A percentile compares a stretch with the other conserved stretches of the same genome.
Evolutionary conservation across 1,140 invertebrate species (phyloP).

Genomic region (Nomia melanderi): DNA sequence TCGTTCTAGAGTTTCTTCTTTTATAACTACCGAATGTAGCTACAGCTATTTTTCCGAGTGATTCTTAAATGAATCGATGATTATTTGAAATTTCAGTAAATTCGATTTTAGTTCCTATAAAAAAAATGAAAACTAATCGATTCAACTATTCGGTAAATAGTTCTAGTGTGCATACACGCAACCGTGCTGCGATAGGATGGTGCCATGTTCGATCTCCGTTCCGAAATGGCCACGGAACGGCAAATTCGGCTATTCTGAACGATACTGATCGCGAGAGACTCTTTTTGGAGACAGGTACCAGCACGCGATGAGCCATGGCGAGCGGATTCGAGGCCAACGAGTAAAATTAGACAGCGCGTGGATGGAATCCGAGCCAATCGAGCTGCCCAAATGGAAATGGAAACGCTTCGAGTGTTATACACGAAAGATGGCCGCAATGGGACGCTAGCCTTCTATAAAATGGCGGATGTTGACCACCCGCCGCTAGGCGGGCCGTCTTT

Average conservation of each 20-base stretch:
- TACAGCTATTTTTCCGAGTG: no score
- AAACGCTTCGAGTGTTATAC: slow-evolving; percentile 51
- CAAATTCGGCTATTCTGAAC: not conserved
- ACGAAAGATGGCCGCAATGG: slow-evolving; percentile 59
- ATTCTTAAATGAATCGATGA: no score
- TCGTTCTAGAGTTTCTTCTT: no score
- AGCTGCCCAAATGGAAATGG: slow-evolving; percentile 58
- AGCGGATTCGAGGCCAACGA: slow-evolving; percentile 55
- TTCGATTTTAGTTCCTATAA: no score
- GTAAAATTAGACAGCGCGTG: slow-evolving; percentile 62
- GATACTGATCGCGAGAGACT: not conserved
- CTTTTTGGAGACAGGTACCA: slow-evolving; percentile 44
- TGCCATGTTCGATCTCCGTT: not conserved
- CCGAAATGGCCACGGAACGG: not conserved
- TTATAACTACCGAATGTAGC: no score
- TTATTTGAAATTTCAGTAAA: no score
- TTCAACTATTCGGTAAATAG: no score
- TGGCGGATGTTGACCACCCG: slow-evolving; percentile 49
- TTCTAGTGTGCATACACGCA: not conserved
- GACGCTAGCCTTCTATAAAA: slow-evolving; percentile 46
- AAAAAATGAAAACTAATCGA: no score
- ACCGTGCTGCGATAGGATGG: not conserved
- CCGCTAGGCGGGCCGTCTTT: not conserved
- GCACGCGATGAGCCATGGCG: slow-evolving; percentile 39
- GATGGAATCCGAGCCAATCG: slow-evolving; percentile 54